Conservation (phyloP, 2,888 invertebrate genomes). For the Hydraecia micacea region DNA sequence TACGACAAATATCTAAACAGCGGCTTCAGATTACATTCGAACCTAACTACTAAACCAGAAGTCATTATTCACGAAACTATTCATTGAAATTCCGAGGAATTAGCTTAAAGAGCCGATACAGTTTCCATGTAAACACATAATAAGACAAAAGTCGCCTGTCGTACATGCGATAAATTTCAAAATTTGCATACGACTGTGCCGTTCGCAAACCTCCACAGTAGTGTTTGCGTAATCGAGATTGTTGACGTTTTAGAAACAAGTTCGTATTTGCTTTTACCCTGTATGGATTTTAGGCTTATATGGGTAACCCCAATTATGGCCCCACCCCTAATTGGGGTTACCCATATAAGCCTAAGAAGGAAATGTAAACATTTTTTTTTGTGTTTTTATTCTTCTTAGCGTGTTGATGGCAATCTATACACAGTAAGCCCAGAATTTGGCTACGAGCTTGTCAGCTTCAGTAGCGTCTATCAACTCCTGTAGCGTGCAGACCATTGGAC, state of each 20-base stretch:
- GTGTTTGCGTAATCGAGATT: slow-evolving; percentile 40
- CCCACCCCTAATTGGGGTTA: too few relatives aligned
- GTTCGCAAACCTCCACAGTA: slow-evolving; percentile 12
- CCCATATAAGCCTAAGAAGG: too few relatives aligned
- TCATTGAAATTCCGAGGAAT: slow-evolving; percentile 45
- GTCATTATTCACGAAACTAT: slow-evolving; percentile 25
- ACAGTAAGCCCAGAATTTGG: neutral
- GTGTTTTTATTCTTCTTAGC: too few relatives aligned
- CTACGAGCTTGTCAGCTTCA: neutral
- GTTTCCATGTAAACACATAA: slow-evolving; percentile 41
- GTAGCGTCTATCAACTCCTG: neutral
- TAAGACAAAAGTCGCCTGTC: slow-evolving; percentile 43
- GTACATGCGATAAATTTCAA: slow-evolving; percentile 54
- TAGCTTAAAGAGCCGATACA: slow-evolving; percentile 30
- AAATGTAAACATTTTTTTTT: too few relatives aligned
- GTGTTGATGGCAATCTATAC: too few relatives aligned
- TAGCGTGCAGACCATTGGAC: neutral
- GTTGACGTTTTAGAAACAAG: slow-evolving; percentile 20
- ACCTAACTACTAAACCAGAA: slow-evolving; percentile 12
- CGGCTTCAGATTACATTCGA: neutral
- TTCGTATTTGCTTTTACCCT: slow-evolving; percentile 22
- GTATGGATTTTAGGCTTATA: neutral
- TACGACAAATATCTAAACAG: neutral
- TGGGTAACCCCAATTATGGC: neutral
- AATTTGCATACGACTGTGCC: slow-evolving; percentile 54